Conservation (phyloP, 2,113 vertebrate species). For the Acanthisitta chloris region DNA sequence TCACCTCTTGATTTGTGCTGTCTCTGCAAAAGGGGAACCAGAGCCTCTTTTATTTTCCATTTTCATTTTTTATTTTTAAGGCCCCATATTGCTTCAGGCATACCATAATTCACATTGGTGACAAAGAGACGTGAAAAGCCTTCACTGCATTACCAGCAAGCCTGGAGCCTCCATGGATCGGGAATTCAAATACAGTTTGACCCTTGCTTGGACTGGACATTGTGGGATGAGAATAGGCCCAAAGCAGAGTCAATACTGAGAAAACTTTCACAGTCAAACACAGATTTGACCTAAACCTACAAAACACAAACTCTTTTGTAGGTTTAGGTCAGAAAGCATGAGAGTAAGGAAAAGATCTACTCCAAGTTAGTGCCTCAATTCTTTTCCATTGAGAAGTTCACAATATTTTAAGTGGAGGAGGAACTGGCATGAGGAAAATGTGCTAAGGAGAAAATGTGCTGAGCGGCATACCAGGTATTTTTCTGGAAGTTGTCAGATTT, state of each 20-base stretch:
- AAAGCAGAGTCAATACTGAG: background rate
- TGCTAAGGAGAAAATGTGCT: background rate
- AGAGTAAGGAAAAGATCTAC: background rate
- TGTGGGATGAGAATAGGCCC: background rate
- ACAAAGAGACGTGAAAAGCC: conserved; percentile 6
- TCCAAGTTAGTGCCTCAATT: background rate
- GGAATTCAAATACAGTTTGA: background rate
- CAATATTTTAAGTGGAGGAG: background rate
- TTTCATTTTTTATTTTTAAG: conserved; percentile 39
- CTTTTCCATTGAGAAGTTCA: background rate
- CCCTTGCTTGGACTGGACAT: background rate
- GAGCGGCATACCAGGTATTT: background rate
- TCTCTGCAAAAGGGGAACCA: background rate
- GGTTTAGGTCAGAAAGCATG: background rate
- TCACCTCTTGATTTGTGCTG: conserved; percentile 3
- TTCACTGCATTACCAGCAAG: background rate
- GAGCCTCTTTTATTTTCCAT: conserved; percentile 2
- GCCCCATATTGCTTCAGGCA: background rate
- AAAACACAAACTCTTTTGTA: background rate
- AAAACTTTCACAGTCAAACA: background rate
- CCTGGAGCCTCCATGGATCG: background rate
- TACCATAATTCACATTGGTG: background rate
- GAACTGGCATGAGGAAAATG: background rate
- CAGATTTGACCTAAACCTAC: no score
- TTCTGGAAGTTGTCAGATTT: background rate